Percentiles rank a stretch among this genome's conserved stretches.
phyloP scores from a whole-genome alignment of 2,797 vertebrate species.

The Sebastes hubbsi region DNA sequence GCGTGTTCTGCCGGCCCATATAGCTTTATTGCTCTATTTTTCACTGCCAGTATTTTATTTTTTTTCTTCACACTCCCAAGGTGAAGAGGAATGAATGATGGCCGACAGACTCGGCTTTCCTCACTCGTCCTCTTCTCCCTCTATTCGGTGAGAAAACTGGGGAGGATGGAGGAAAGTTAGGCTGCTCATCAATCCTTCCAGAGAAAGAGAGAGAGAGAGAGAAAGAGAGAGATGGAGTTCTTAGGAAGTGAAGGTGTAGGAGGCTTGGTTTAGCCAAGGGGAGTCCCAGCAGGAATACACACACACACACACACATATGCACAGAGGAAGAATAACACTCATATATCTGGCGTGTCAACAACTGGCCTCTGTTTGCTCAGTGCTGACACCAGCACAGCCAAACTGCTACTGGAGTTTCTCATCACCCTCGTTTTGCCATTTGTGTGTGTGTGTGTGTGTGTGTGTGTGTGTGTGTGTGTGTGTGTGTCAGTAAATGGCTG shows the following conservation, averaged over 20 bases:
- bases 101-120: constrained; percentile 36
- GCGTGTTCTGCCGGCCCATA: constrained; percentile 29
- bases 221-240: constrained; percentile 57
- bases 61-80: constrained; percentile 58
- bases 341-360: constrained; percentile 84
- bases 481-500: background rate
- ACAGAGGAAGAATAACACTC: constrained; percentile 82
- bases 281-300: constrained; percentile 78
- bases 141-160: constrained; percentile 64
- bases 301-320: constrained; percentile 45
- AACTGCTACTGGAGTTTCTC: constrained; percentile 69
- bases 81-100: constrained; percentile 65
- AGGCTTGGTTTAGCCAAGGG: constrained; percentile 74
- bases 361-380: constrained; percentile 82
- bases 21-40: constrained; percentile 59
- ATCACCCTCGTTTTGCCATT: constrained; percentile 38
- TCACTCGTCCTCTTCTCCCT: constrained; percentile 51
- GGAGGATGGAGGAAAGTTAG: constrained; percentile 49
- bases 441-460: constrained; percentile 35
- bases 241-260: constrained; percentile 75
- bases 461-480: constrained; percentile 36
- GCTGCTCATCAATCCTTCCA: constrained; percentile 62
- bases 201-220: background rate
- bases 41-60: constrained; percentile 40
- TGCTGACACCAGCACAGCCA: constrained; percentile 68